Evolutionary conservation across 2,888 invertebrate genomes (phyloP).

Genomic region (Erebia aethiops): DNA sequence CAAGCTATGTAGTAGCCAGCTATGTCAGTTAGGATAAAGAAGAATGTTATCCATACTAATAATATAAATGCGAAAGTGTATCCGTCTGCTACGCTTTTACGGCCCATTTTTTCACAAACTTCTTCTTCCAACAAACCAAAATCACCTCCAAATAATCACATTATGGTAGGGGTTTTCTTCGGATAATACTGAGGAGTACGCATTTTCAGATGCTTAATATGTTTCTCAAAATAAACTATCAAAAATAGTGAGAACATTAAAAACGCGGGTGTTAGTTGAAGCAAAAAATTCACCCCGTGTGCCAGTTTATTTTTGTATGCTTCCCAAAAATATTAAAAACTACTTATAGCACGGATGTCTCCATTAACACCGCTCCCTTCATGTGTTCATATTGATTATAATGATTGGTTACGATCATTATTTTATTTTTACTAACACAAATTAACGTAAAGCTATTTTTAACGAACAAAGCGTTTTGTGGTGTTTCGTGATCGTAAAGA

Average conservation of each 20-base stretch:
- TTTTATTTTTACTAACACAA: slow-evolving; percentile 16
- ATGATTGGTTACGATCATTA: slow-evolving; percentile 51
- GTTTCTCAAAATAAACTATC: slow-evolving; percentile 30
- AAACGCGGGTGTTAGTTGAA: slow-evolving; percentile 49
- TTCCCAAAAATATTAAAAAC: slow-evolving; percentile 80
- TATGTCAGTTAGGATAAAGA: background rate
- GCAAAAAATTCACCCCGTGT: slow-evolving; percentile 55
- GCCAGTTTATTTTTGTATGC: slow-evolving; percentile 69
- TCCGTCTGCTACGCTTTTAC: too few species aligned
- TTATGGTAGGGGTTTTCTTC: too few species aligned
- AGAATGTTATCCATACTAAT: too few species aligned
- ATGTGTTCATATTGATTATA: slow-evolving; percentile 59
- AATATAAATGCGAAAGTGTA: background rate
- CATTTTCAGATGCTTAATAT: background rate
- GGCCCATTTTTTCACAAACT: too few species aligned
- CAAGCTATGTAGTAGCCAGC: slow-evolving; percentile 7
- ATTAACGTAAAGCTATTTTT: slow-evolving; percentile 6
- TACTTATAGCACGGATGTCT: slow-evolving; percentile 76
- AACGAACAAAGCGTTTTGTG: background rate
- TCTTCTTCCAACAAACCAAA: too few species aligned
- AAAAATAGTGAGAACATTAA: slow-evolving; percentile 46
- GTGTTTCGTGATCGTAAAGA: background rate
- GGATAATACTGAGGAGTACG: background rate
- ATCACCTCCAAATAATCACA: too few species aligned
- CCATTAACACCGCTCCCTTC: slow-evolving; percentile 71